Evolutionary conservation across 2,797 vertebrate genomes (phyloP).

Genomic region (Enteromius afrohamiltoni): DNA sequence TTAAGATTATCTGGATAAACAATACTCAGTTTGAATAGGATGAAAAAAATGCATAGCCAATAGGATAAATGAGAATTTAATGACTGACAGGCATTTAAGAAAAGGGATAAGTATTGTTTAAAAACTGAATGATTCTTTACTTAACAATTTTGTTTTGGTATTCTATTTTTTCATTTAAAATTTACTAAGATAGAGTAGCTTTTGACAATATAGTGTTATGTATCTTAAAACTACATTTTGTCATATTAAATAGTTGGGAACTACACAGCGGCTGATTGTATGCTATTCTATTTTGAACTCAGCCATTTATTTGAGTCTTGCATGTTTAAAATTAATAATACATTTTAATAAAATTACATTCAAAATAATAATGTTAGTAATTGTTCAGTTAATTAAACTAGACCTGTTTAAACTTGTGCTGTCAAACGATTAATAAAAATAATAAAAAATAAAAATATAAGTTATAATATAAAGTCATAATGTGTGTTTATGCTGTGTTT

Average conservation of each 20-base stretch:
- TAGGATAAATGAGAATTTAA: constrained; percentile 10
- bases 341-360: no score
- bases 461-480: no score
- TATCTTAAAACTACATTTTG: background rate
- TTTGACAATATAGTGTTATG: background rate
- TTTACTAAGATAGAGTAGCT: background rate
- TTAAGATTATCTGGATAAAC: constrained; percentile 27
- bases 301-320: background rate
- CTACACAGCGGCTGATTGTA: background rate
- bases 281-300: background rate
- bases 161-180: background rate
- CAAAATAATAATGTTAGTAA: background rate
- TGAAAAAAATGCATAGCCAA: background rate
- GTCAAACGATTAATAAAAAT: no score
- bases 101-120: background rate
- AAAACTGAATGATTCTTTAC: background rate
- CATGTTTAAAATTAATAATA: background rate
- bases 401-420: background rate
- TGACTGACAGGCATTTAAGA: background rate
- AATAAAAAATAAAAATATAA: no score
- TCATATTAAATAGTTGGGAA: background rate
- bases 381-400: background rate
- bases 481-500: no score
- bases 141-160: background rate
- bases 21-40: background rate